Evolutionary conservation across 2,113 vertebrate genomes (phyloP).

Genomic region (Pimephales promelas): DNA sequence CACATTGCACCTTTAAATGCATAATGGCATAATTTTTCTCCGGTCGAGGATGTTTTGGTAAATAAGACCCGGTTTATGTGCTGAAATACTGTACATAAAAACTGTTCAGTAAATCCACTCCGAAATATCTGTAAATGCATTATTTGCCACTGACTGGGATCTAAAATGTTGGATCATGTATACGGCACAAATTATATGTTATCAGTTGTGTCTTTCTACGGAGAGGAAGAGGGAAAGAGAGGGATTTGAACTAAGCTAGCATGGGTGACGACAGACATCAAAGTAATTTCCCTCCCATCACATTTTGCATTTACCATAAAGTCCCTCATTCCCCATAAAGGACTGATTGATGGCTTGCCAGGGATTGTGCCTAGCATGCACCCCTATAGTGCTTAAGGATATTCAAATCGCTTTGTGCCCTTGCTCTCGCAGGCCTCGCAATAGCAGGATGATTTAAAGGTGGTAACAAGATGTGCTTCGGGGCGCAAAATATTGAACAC

Average conservation of each 20-base stretch:
- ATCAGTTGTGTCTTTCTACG: slow-evolving; percentile 16
- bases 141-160: background rate
- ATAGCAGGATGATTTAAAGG: slow-evolving; percentile 69
- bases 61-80: background rate
- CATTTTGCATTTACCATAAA: slow-evolving; percentile 55
- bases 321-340: slow-evolving; percentile 44
- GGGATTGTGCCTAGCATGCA: slow-evolving; percentile 38
- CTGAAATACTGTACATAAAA: background rate
- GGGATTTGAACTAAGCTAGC: slow-evolving; percentile 33
- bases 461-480: slow-evolving; percentile 69
- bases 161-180: slow-evolving; percentile 29
- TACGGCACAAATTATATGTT: background rate
- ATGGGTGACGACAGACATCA: background rate
- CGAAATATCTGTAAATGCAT: background rate
- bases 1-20: too few relatives aligned
- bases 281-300: slow-evolving; percentile 49
- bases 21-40: background rate
- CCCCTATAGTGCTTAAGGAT: slow-evolving; percentile 48
- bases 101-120: background rate
- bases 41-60: background rate
- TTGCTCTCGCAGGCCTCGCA: slow-evolving; percentile 57
- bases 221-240: slow-evolving; percentile 1
- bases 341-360: slow-evolving; percentile 53
- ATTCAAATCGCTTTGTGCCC: slow-evolving; percentile 44
- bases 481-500: slow-evolving; percentile 77